Conservation (phyloP, 2,113 vertebrate genomes). For the Thunnus thynnus region DNA sequence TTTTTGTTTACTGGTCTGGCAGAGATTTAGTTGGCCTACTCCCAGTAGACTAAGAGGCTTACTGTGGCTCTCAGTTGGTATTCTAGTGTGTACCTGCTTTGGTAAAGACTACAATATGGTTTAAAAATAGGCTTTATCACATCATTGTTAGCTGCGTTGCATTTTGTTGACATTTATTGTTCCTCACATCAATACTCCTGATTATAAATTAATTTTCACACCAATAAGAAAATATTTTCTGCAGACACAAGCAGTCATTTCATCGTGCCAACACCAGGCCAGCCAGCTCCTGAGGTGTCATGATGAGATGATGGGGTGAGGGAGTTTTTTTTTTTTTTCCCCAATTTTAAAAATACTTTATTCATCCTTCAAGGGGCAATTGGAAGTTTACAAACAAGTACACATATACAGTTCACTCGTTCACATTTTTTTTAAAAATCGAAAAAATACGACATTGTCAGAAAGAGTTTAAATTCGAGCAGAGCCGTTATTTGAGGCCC, state of each 20-base stretch:
- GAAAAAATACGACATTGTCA: too few species aligned
- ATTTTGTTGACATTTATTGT: conserved; percentile 7
- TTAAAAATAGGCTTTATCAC: conserved; percentile 19
- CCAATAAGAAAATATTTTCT: not conserved
- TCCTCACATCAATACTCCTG: not conserved
- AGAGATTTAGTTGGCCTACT: conserved; percentile 42
- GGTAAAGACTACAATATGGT: conserved; percentile 10
- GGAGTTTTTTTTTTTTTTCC: conserved; percentile 8
- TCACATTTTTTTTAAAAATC: too few species aligned
- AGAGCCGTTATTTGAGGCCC: conserved; percentile 25
- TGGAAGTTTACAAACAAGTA: too few species aligned
- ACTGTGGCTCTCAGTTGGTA: conserved; percentile 34
- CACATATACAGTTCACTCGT: too few species aligned
- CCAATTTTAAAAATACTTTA: too few species aligned
- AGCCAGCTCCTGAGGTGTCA: conserved; percentile 10
- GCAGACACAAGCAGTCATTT: not conserved
- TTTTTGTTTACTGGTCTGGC: conserved; percentile 46
- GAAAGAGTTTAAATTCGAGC: not conserved
- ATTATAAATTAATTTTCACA: too few species aligned
- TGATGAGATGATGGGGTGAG: conserved; percentile 11
- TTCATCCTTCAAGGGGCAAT: too few species aligned
- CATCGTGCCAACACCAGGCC: not conserved
- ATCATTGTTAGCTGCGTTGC: not conserved
- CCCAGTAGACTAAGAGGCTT: conserved; percentile 63
- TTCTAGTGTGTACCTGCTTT: conserved; percentile 39